phyloP scores from a whole-genome alignment of 2,888 invertebrate species.

The Cheilosia variabilis region DNA sequence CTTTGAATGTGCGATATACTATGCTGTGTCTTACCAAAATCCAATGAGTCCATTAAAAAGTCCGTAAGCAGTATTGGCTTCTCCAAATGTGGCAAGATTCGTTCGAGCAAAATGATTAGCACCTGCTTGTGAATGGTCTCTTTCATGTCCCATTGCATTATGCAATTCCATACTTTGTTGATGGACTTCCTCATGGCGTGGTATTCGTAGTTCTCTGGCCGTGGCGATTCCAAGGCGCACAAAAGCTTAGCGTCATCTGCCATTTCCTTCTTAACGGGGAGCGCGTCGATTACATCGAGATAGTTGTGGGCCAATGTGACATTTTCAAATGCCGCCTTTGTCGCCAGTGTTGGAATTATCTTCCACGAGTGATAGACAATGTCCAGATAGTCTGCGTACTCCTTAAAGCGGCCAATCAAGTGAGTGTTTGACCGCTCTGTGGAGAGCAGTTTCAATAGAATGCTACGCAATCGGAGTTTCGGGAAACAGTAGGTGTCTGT shows the following conservation, averaged over 20 bases:
- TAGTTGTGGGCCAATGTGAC: conserved; percentile 86
- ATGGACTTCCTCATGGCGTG: conserved; percentile 85
- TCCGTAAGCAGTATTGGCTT: conserved; percentile 94
- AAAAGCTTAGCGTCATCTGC: conserved; percentile 80
- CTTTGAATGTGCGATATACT: not conserved
- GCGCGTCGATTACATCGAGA: conserved; percentile 86
- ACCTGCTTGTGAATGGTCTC: conserved; percentile 90
- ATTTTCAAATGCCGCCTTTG: conserved; percentile 85
- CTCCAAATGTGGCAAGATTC: conserved; percentile 91
- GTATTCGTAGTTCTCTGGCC: conserved; percentile 85
- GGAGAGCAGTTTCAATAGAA: conserved; percentile 88
- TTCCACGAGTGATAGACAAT: conserved; percentile 90
- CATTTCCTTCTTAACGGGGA: conserved; percentile 82
- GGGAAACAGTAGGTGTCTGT: conserved; percentile 87
- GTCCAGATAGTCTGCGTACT: conserved; percentile 90
- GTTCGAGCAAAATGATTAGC: conserved; percentile 91
- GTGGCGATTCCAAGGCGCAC: conserved; percentile 81
- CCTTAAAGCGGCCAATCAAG: conserved; percentile 89
- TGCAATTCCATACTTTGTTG: conserved; percentile 90
- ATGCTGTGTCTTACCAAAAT: conserved; percentile 86
- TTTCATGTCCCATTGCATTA: conserved; percentile 90
- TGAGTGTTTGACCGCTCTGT: conserved; percentile 86
- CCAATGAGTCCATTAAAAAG: conserved; percentile 95
- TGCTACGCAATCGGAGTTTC: conserved; percentile 86
- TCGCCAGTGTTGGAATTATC: conserved; percentile 85